A percentile compares a stretch with the other conserved stretches of the same genome.
These are phyloP conservation scores for Sylvia borin DNA, from an alignment of 2,797 vertebrate genomes.

Conservation along the genomic window DNA sequence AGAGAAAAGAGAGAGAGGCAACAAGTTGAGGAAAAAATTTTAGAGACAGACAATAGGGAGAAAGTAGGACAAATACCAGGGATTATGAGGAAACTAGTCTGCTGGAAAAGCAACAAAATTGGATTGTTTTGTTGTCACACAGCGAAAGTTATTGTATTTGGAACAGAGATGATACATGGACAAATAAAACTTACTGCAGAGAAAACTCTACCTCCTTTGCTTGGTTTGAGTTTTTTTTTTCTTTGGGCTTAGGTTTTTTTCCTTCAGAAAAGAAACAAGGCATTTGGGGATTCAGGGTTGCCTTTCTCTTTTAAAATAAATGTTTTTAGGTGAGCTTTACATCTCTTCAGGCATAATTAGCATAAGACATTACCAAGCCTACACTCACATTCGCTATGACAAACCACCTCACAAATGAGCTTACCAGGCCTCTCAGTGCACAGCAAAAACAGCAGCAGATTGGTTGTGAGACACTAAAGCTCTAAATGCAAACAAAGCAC, in stretches of 20 bases:
- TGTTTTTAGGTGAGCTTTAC: background rate
- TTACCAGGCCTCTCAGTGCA: background rate
- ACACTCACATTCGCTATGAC: fast-evolving
- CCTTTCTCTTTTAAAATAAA: background rate
- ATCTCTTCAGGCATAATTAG: background rate
- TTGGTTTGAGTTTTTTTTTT: background rate
- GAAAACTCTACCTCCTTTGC: background rate
- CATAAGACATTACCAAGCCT: background rate
- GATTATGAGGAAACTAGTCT: background rate
- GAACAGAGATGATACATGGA: background rate
- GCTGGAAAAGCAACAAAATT: background rate
- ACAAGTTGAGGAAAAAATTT: background rate
- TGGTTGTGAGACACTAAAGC: background rate
- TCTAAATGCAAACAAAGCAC: background rate
- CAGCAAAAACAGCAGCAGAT: background rate
- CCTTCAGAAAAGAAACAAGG: background rate
- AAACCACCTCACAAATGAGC: background rate
- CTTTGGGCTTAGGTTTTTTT: background rate
- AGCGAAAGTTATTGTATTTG: background rate
- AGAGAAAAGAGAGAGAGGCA: background rate
- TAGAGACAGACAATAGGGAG: background rate
- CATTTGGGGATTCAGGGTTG: background rate
- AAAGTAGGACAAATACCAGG: background rate
- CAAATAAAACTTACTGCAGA: background rate
- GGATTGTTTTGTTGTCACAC: background rate